phyloP scores from a whole-genome alignment of 1,140 invertebrate genomes.

The Meloidogyne floridensis region DNA sequence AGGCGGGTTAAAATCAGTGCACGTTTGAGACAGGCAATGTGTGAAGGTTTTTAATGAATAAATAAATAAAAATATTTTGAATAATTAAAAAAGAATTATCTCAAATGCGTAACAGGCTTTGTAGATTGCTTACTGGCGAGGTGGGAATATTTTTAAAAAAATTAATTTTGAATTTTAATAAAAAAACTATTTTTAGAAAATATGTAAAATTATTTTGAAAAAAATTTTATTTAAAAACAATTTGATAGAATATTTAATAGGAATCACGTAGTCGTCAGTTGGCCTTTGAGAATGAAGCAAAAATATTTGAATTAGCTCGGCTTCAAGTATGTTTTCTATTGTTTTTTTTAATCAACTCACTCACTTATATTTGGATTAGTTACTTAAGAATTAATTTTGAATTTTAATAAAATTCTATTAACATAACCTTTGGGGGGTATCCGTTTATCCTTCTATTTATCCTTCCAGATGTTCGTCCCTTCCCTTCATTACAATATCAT shows the following conservation, averaged over 20 bases:
- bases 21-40: slow-evolving; percentile 32
- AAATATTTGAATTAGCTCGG: slow-evolving; percentile 28
- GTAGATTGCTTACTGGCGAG: slow-evolving; percentile 5
- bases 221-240: not conserved
- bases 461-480: too few species aligned
- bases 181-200: not conserved
- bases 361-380: too few species aligned
- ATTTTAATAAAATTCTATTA: too few species aligned
- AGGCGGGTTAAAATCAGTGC: slow-evolving; percentile 30
- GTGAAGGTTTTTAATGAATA: slow-evolving; percentile 19
- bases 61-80: slow-evolving; percentile 5
- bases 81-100: not conserved
- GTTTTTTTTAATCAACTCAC: too few species aligned
- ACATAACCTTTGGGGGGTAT: too few species aligned
- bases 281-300: slow-evolving; percentile 40
- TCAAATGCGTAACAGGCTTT: slow-evolving; percentile 6
- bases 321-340: slow-evolving; percentile 1
- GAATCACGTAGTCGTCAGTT: slow-evolving; percentile 25
- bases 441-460: too few species aligned
- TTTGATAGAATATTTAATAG: not conserved
- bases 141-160: not conserved
- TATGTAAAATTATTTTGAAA: not conserved
- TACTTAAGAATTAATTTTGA: too few species aligned
- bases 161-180: not conserved
- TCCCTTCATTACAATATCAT: too few species aligned